Evolutionary conservation across 1,140 invertebrate species (phyloP), one percentile per base, ranked within the genome.

Genomic region (Battus philenor): DNA sequence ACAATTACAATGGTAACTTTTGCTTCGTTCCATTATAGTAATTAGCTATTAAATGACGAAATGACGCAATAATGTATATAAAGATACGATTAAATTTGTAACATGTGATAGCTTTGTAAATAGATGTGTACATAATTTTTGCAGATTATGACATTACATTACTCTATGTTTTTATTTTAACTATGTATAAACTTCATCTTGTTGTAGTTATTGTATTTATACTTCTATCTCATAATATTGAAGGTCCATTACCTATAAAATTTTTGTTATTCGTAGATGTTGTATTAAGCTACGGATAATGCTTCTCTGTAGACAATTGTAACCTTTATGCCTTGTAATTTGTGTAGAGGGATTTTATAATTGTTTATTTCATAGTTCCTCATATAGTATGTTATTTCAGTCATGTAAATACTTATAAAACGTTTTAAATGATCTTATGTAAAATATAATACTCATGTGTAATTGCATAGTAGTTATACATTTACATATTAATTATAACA

Each of bases 91-190:
- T 75, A 72, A 80, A 74, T 71, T 64, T 77, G 69, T 83, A 79
- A 78, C 72, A 77, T 85, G 78, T 85, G 80, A 85, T 85, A 85
- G 76, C 69, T 76, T 75, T 85, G 80, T 85, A 85, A 54, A 85
- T 85, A 84, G 59, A 68, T 51, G 45, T 82, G 78, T 84, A 84
- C 71, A 84, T 84, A 59, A 52, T 47, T 59, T 53, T 59, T 71
- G 62, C 57, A 53, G 51, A 66, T 59, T 64, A 69, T 71, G 62
- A 72, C 64, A 68, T 68, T 51, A 56, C 26, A 44, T 44, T 55
- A 58, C 51, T 52, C 45, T n/a, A 29, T 41, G 29, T 16, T 41
- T 29, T 17, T 41, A 9, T 15, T 41, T 41, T 29, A 17, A 29
- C 38, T 41, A 29, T 41, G 38, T 41, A 41, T 29, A 41, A 41